phyloP scores from a whole-genome alignment of 2,888 invertebrate species.

The Athalia rosae region DNA sequence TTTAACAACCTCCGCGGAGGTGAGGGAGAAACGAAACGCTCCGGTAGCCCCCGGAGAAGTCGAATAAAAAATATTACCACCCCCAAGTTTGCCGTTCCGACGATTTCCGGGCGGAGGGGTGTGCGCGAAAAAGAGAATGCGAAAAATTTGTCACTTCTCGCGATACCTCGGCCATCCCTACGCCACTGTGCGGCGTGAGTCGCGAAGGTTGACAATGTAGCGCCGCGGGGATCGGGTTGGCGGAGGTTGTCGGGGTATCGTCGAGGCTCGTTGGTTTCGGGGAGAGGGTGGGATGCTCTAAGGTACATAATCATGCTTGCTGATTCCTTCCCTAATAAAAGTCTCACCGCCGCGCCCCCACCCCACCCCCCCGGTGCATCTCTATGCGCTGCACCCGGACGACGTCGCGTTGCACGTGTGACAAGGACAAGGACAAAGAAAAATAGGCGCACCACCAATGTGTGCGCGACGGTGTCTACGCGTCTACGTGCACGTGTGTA shows the following conservation, averaged over 20 bases:
- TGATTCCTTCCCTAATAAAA: conserved; percentile 74
- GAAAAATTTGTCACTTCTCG: background rate
- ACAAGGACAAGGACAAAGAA: conserved; percentile 54
- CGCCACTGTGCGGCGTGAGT: conserved; percentile 50
- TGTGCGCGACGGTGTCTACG: conserved; percentile 41
- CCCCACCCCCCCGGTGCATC: conserved; percentile 44
- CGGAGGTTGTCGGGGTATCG: conserved; percentile 45
- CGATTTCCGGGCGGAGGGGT: background rate
- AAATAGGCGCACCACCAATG: background rate
- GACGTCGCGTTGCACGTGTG: conserved; percentile 48
- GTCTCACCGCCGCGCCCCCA: conserved; percentile 66
- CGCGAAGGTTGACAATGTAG: conserved; percentile 42
- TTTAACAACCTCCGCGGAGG: too few species aligned
- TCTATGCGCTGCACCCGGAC: conserved; percentile 18
- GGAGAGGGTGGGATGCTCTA: conserved; percentile 67
- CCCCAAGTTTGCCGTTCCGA: background rate
- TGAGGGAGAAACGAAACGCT: too few species aligned
- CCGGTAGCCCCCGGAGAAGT: too few species aligned
- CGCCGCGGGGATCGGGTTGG: conserved; percentile 39
- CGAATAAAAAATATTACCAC: too few species aligned
- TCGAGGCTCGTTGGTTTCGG: conserved; percentile 54
- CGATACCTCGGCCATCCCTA: conserved; percentile 44
- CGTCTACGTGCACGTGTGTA: too few species aligned
- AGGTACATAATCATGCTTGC: conserved; percentile 73
- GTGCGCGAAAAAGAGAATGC: background rate